A percentile compares a stretch with the other conserved stretches of the same genome.
phyloP scores from a whole-genome alignment of 2,888 invertebrate species.

The Marronus borbonicus region DNA sequence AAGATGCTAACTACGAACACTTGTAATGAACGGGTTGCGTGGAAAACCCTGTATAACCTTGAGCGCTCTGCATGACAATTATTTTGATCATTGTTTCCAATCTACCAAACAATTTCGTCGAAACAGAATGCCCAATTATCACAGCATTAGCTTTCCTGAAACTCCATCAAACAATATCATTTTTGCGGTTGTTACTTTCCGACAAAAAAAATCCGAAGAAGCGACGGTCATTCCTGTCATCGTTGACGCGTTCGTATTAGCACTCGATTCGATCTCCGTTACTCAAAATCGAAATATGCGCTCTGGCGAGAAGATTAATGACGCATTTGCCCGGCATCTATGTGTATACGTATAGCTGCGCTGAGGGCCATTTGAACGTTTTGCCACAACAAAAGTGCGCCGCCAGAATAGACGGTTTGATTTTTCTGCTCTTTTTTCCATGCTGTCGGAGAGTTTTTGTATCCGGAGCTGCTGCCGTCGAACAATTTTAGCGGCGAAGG shows the following conservation, averaged over 20 bases:
- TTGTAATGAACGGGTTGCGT: no score
- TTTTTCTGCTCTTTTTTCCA: neutral
- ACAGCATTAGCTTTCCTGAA: no score
- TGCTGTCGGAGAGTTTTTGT: no score
- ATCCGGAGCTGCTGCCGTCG: no score
- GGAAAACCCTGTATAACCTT: no score
- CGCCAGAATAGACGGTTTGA: neutral
- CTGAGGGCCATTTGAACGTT: neutral
- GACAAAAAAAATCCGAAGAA: neutral
- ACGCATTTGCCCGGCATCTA: neutral
- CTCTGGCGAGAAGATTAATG: neutral
- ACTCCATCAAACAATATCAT: no score
- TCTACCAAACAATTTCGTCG: no score
- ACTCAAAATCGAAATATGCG: neutral
- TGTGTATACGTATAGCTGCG: neutral
- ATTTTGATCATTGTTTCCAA: no score
- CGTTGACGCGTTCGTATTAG: neutral
- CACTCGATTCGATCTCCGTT: neutral
- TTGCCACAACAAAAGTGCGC: neutral
- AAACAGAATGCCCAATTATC: no score
- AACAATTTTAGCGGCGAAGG: no score
- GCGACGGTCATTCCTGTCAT: slow-evolving; percentile 1
- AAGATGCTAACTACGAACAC: no score
- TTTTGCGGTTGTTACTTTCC: neutral
- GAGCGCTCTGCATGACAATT: no score